Evolutionary conservation across 2,113 vertebrate genomes (phyloP).

Genomic region (Felis catus): F.catus_Fca126_mat1.0 CM031418.1:82774501-82775000

Average conservation of each 20-base stretch:
- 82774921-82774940: slow-evolving; percentile 5
- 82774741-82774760: slow-evolving; percentile 57
- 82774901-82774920: slow-evolving; percentile 56
- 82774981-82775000: slow-evolving; percentile 13
- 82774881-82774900: neutral
- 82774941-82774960: slow-evolving; percentile 28
- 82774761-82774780: slow-evolving; percentile 28
- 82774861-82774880: slow-evolving; percentile 40
- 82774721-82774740: slow-evolving; percentile 68
- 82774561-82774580: slow-evolving; percentile 73
- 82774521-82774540: slow-evolving; percentile 89
- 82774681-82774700: slow-evolving; percentile 77
- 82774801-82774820: slow-evolving; percentile 55
- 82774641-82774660: slow-evolving; percentile 59
- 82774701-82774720: slow-evolving; percentile 73
- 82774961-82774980: slow-evolving; percentile 43
- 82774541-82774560: slow-evolving; percentile 77
- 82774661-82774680: slow-evolving; percentile 84
- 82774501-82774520: slow-evolving; percentile 89
- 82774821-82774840: neutral
- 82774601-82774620: slow-evolving; percentile 59
- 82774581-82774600: slow-evolving; percentile 67
- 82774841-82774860: slow-evolving; percentile 51
- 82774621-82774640: slow-evolving; percentile 78
- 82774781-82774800: slow-evolving; percentile 42